Evolutionary conservation across 2,113 vertebrate species (phyloP), one percentile per base, ranked within the genome.

Genomic region (Sorex araneus): DNA sequence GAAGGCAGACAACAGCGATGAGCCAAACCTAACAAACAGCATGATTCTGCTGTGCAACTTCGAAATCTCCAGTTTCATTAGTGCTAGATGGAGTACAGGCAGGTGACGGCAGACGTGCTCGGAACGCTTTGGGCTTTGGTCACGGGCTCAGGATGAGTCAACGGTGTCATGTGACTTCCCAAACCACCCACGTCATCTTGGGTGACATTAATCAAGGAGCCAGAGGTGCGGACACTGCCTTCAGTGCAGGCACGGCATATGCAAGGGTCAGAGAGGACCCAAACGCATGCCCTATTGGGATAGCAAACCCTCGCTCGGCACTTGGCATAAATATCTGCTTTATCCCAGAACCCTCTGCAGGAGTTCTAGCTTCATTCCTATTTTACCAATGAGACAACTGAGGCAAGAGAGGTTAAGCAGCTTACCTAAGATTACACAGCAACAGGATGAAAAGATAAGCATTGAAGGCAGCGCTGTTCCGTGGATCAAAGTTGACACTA

Each of bases 121-220:
- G 89, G 74, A 85, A 66, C 28, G 60, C 81, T 89, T 13, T 10
- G 10, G 28, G 47, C 30, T 77, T 74, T 77, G 69, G 87, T 84
- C 91, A 80, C 54, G 19, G 69, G 12, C 80, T 87, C 76, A 8
- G 82, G 70, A 85, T 95, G 94, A 94, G 69, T 91, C 94, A 93
- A 91, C 66, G 57, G n/a, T 27, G 40, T 16, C 67, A 21, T 27
- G 9, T 15, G 70, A 84, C 90, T 95, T 81, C 84, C 84, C 89
- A 75, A 34, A 34, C 43, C 3, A 5, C 18, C 43, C 64, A 23
- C 3, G 2, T 78, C 32, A 86, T 84, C 89, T 64, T 25, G 36
- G 80, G 69, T 84, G 77, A 19, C 54, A 15, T 82, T 50, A 45
- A 80, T 40, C 11, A 54, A 45, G 84, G 45, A 71, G 69, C 15